These are phyloP conservation scores for Salvator merianae DNA, from an alignment of 2,113 vertebrate species.

Conservation along the genomic window DNA sequence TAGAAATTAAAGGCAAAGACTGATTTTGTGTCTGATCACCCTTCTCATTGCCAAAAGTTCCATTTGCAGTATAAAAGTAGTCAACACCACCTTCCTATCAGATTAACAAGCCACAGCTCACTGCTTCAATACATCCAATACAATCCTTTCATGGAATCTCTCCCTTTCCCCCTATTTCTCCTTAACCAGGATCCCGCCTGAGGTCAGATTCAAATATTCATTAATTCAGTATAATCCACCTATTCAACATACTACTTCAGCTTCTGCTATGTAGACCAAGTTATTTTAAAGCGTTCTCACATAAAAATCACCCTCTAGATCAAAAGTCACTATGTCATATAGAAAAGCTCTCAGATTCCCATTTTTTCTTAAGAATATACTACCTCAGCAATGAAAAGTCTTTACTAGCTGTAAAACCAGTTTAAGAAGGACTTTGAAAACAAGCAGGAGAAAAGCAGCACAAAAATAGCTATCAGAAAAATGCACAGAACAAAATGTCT, in stretches of 20 bases:
- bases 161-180: neutral
- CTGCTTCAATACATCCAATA: neutral
- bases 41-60: neutral
- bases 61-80: neutral
- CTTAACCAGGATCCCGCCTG: neutral
- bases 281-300: neutral
- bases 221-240: neutral
- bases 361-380: neutral
- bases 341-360: neutral
- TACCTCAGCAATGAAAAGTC: no score
- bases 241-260: neutral
- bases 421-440: neutral
- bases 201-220: neutral
- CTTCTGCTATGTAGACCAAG: neutral
- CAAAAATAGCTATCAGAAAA: neutral
- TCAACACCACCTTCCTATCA: constrained; percentile 7
- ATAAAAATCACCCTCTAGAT: neutral
- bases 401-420: neutral
- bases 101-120: neutral
- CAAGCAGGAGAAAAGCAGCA: neutral
- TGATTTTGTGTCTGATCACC: neutral
- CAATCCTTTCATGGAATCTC: neutral
- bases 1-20: constrained; percentile 9
- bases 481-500: neutral
- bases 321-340: neutral